Evolutionary conservation across 1,140 invertebrate genomes (phyloP).

Genomic region (Drosophila carrolli): DNA sequence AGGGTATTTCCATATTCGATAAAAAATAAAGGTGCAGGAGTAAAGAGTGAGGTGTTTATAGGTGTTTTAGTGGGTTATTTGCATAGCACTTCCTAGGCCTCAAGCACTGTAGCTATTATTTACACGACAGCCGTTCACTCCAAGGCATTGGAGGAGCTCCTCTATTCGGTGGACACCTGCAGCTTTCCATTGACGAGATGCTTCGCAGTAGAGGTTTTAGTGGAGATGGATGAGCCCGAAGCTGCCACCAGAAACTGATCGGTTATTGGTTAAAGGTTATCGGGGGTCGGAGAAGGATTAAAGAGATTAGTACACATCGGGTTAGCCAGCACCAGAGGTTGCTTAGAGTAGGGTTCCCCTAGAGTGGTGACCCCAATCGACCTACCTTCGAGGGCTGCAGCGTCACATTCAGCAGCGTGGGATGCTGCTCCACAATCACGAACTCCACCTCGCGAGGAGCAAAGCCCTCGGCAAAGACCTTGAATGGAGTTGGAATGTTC

Average conservation of each 20-base stretch:
- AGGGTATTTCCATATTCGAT: too few relatives aligned
- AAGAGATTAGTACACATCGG: neutral
- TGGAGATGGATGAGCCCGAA: constrained; percentile 9
- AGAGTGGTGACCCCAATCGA: neutral
- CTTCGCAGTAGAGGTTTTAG: constrained; percentile 10
- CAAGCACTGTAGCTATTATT: constrained; percentile 49
- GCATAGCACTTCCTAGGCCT: constrained; percentile 7
- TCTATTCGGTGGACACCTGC: constrained; percentile 55
- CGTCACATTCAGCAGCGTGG: constrained; percentile 93
- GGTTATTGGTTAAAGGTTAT: neutral
- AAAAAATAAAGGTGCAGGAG: too few relatives aligned
- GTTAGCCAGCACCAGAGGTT: constrained; percentile 36
- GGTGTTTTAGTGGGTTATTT: constrained; percentile 16
- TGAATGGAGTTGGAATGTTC: neutral
- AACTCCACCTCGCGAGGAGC: constrained; percentile 93
- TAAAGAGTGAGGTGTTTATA: neutral
- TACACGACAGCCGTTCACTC: constrained; percentile 41
- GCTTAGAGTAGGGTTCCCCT: neutral
- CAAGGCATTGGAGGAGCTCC: neutral
- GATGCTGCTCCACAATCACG: constrained; percentile 93
- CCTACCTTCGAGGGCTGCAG: constrained; percentile 92
- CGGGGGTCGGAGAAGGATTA: neutral
- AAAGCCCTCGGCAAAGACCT: constrained; percentile 94
- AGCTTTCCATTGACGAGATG: constrained; percentile 53
- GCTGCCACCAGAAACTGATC: constrained; percentile 23